Conservation (phyloP, 2,797 vertebrate genomes). For the Lagodon rhomboides region DNA sequence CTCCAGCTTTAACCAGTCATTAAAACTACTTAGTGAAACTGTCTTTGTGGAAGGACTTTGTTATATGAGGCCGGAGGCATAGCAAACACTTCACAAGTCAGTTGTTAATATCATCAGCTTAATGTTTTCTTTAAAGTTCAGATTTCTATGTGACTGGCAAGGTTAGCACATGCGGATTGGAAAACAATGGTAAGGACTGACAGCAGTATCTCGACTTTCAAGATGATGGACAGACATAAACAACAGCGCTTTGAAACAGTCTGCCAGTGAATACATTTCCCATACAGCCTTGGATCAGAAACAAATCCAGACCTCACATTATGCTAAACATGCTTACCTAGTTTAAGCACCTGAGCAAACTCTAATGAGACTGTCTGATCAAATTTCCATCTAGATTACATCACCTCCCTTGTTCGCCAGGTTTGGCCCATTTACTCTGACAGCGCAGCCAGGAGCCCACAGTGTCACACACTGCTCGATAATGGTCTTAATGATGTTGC, state of each 20-base stretch:
- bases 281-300: conserved; percentile 48
- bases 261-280: conserved; percentile 59
- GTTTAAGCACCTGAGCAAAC: conserved; percentile 57
- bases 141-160: conserved; percentile 27
- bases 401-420: conserved; percentile 34
- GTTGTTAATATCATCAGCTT: neutral
- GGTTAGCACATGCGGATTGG: conserved; percentile 22
- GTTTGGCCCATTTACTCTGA: conserved; percentile 42
- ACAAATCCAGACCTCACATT: conserved; percentile 55
- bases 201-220: conserved; percentile 37
- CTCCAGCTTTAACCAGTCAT: conserved; percentile 9
- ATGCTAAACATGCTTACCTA: conserved; percentile 47
- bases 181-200: conserved; percentile 40
- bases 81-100: conserved; percentile 10
- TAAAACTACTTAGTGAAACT: conserved; percentile 19
- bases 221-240: conserved; percentile 39
- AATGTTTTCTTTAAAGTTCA: conserved; percentile 28
- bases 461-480: conserved; percentile 4
- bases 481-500: conserved; percentile 49
- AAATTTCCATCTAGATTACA: conserved; percentile 76
- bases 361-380: conserved; percentile 67
- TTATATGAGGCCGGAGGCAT: neutral
- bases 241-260: conserved; percentile 43
- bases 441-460: conserved; percentile 44
- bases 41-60: conserved; percentile 9